Evolutionary conservation across 2,888 invertebrate genomes (phyloP).

Genomic region (Xestia xanthographa): DNA sequence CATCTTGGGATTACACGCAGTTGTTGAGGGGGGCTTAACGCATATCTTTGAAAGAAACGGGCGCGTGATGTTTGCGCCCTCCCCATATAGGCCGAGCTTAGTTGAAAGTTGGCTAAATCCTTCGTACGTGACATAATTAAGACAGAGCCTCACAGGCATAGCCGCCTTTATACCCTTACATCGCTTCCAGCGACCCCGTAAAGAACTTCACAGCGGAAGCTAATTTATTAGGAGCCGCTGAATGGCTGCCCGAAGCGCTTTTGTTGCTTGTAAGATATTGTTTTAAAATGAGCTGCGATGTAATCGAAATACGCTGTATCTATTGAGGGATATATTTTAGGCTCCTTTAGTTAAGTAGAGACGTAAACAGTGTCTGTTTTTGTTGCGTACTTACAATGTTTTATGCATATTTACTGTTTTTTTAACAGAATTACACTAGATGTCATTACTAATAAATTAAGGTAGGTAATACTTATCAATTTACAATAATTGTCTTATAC

Average conservation of each 20-base stretch:
- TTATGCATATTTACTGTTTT: conserved; percentile 47
- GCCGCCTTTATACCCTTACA: conserved; percentile 51
- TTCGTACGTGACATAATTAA: conserved; percentile 84
- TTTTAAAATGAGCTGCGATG: conserved; percentile 67
- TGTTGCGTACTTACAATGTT: conserved; percentile 41
- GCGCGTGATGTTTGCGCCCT: conserved; percentile 79
- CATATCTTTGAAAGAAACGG: conserved; percentile 80
- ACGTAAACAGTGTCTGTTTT: conserved; percentile 57
- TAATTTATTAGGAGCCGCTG: conserved; percentile 60
- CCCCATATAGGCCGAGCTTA: conserved; percentile 75
- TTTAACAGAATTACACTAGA: neutral
- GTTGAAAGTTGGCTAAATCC: conserved; percentile 81
- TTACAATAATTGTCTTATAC: neutral
- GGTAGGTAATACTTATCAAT: neutral
- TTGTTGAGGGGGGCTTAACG: conserved; percentile 79
- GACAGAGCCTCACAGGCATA: conserved; percentile 70
- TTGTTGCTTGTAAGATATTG: conserved; percentile 60
- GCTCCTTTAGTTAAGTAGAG: conserved; percentile 58
- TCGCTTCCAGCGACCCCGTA: conserved; percentile 64
- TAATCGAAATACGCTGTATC: conserved; percentile 63
- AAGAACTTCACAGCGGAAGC: conserved; percentile 62
- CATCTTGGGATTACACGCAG: conserved; percentile 76
- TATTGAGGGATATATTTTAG: conserved; percentile 61
- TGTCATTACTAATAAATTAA: neutral
- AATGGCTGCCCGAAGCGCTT: conserved; percentile 62